Evolutionary conservation across 2,113 vertebrate genomes (phyloP).

Genomic region (Arothron firmamentum): DNA sequence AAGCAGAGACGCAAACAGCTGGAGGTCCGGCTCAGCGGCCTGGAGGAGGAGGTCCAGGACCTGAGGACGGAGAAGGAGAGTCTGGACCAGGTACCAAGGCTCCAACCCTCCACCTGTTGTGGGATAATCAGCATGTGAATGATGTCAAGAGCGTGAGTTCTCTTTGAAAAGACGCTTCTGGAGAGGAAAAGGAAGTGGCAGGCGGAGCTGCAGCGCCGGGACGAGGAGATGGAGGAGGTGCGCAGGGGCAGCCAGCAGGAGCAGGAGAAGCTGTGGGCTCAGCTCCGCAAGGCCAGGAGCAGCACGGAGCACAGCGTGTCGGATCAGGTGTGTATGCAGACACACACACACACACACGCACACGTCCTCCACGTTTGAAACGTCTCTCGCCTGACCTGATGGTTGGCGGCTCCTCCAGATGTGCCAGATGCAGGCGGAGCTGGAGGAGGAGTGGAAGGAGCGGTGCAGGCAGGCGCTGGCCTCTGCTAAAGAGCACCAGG

Average conservation of each 20-base stretch:
- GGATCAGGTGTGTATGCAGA: constrained; percentile 79
- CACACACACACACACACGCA: not conserved
- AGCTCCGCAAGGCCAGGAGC: constrained; percentile 81
- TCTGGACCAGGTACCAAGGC: constrained; percentile 81
- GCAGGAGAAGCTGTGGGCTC: constrained; percentile 78
- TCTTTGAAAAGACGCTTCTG: constrained; percentile 79
- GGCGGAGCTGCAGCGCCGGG: constrained; percentile 80
- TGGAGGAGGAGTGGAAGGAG: constrained; percentile 83
- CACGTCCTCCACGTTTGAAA: too few relatives aligned
- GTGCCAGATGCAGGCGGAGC: constrained; percentile 79
- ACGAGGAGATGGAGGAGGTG: constrained; percentile 88
- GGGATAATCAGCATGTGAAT: too few relatives aligned
- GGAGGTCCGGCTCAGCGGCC: constrained; percentile 73
- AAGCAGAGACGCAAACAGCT: constrained; percentile 86
- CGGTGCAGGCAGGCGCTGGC: constrained; percentile 77
- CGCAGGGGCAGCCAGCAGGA: constrained; percentile 82
- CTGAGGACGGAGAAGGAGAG: constrained; percentile 82
- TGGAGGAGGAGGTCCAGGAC: constrained; percentile 88
- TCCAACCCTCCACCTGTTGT: too few relatives aligned
- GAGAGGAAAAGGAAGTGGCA: constrained; percentile 91
- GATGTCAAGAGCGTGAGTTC: too few relatives aligned
- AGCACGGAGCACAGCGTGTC: constrained; percentile 80
- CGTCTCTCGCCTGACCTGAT: too few relatives aligned
- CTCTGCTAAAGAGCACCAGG: constrained; percentile 76
- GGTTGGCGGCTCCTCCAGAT: constrained; percentile 62